Percentiles rank a stretch among this genome's conserved stretches.
Evolutionary conservation across 2,113 vertebrate species (phyloP).

Genomic region (Brachypodius melanocephalos): DNA sequence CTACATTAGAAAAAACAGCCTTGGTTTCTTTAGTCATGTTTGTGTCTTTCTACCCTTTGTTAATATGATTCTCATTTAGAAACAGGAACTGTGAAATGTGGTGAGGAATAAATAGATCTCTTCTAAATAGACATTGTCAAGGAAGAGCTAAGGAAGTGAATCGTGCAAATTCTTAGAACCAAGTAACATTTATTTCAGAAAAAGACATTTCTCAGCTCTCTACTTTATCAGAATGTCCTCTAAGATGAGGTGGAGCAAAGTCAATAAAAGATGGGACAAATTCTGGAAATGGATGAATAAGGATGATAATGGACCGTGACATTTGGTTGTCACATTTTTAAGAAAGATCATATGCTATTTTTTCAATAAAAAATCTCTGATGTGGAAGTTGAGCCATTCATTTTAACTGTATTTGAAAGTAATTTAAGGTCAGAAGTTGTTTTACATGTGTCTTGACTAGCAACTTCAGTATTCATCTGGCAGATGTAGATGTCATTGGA

Average conservation of each 20-base stretch:
- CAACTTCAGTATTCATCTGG: not conserved
- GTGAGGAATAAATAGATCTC: constrained; percentile 50
- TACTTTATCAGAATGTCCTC: not conserved
- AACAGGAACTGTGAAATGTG: constrained; percentile 57
- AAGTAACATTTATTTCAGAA: constrained; percentile 7
- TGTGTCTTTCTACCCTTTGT: constrained; percentile 22
- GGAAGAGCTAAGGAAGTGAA: constrained; percentile 54
- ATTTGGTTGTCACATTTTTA: not conserved
- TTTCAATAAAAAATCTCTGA: too few species aligned
- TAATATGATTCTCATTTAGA: constrained; percentile 40
- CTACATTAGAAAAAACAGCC: not conserved
- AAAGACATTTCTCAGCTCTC: not conserved
- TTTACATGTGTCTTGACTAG: not conserved
- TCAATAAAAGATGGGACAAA: not conserved
- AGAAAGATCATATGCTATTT: not conserved
- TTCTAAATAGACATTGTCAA: constrained; percentile 45
- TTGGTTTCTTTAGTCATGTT: constrained; percentile 6
- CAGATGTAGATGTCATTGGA: not conserved
- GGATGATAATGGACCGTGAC: not conserved
- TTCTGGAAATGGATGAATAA: not conserved
- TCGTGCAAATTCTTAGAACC: constrained; percentile 48
- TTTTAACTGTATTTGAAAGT: not conserved
- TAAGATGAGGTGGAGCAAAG: not conserved
- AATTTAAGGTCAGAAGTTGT: not conserved
- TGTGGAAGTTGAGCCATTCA: not conserved